Base-by-base conservation (phyloP, 2,797 vertebrate genomes). In the Danio jaintianensis region DNA sequence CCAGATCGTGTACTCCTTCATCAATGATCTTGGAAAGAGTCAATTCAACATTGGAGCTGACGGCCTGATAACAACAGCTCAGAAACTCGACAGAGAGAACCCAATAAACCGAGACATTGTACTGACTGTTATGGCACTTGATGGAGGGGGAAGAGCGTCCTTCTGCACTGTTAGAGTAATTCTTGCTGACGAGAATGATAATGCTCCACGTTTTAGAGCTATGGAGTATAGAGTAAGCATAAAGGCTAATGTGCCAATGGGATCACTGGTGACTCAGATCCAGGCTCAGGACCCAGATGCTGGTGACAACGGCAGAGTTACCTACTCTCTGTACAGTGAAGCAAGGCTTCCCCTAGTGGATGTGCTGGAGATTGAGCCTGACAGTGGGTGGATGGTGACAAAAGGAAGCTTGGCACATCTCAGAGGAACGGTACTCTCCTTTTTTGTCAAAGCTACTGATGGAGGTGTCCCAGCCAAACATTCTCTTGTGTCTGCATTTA, bases 81-180 rank as follows among this genome's bases (percentile, higher is more conserved):
- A 96, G 90, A 95, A 92, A 82, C 91, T 99, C 70, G 97, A 99
- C 88, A 91, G 98, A 83, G 98, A 99, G 89, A 96, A 94, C 78
- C 95, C 94, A 81, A 79, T 93, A 1, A 96, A 97, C 88, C 97
- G 96, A 88, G 96, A 99, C 73, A 96, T 98, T 82, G 88, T 96
- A 53, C 86, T 99, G 85, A 96, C 95, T 22, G 88, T 99, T 56
- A 98, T 98, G 96, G 98, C 97, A 1, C 94, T 97, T 82, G 98
- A 99, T 85, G 92, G 95, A 4, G 98, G 98, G 85, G 98, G 98
- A 83, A 96, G 95, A 62, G 96, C 96, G n/a, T 96, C 96, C 0
- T 99, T 98, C 85, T 98, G 97, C 87, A 97, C 95, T 0, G 95
- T 99, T 58, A 96, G 96, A 85, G 97, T 98, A 82, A 96, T 98